Evolutionary conservation across 2,113 vertebrate species (phyloP).

Genomic region (Smithornis capensis): DNA sequence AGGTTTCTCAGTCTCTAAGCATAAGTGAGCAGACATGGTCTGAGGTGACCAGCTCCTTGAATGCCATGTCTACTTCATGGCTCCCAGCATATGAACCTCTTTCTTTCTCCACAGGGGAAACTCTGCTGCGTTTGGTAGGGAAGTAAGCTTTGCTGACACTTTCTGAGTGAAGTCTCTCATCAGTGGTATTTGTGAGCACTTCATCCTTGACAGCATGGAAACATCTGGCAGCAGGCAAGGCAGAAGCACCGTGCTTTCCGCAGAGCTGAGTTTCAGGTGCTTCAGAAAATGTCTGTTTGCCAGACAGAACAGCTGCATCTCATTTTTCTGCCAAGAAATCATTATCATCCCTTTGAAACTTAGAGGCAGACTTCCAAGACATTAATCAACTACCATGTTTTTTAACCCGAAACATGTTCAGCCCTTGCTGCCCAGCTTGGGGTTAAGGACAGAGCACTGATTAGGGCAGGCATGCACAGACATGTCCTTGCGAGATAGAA

Average conservation of each 20-base stretch:
- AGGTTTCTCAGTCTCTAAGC: not conserved
- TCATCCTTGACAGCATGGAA: not conserved
- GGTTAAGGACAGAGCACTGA: not conserved
- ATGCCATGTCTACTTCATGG: not conserved
- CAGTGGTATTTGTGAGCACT: not conserved
- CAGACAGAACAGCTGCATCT: not conserved
- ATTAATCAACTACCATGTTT: rapidly evolving
- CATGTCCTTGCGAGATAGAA: not conserved
- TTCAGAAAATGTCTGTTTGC: not conserved
- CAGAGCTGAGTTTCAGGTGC: too few relatives aligned
- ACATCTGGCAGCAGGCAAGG: rapidly evolving
- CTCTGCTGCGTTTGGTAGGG: not conserved
- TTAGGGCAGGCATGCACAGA: not conserved
- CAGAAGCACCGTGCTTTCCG: rapidly evolving
- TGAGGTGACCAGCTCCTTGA: not conserved
- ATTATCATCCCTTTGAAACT: not conserved
- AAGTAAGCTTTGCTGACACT: not conserved
- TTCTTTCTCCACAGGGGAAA: not conserved
- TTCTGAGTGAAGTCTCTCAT: not conserved
- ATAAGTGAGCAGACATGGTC: not conserved
- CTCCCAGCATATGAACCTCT: not conserved
- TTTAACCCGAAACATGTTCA: rapidly evolving
- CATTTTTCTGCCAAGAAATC: not conserved
- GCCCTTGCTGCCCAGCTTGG: not conserved
- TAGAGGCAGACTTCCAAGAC: not conserved